phyloP scores from a whole-genome alignment of 2,797 vertebrate species.

The Danio jaintianensis region DNA sequence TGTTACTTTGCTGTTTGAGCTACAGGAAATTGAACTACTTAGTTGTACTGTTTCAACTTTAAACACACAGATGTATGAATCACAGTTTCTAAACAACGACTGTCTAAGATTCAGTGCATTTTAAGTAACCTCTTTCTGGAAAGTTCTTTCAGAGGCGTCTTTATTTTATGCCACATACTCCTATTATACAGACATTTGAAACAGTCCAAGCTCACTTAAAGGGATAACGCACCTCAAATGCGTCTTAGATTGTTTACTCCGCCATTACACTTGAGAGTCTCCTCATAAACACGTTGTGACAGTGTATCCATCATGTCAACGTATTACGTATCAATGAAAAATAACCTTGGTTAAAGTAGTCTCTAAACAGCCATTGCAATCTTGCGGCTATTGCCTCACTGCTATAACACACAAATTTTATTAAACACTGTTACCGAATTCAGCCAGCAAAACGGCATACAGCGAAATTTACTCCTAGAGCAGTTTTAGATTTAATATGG shows the following conservation, averaged over 20 bases:
- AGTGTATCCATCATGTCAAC: slow-evolving; percentile 64
- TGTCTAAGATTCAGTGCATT: background rate
- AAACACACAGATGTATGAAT: background rate
- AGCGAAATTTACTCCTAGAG: slow-evolving; percentile 43
- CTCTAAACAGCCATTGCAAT: slow-evolving; percentile 63
- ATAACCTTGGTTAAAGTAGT: slow-evolving; percentile 64
- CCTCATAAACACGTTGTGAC: slow-evolving; percentile 63
- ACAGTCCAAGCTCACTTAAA: background rate
- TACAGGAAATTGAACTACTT: background rate
- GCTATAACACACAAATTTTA: slow-evolving; percentile 42
- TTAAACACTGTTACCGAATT: slow-evolving; percentile 56
- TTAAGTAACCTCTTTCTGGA: background rate
- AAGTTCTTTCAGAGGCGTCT: background rate
- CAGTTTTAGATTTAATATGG: slow-evolving; percentile 37
- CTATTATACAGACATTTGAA: slow-evolving; percentile 1
- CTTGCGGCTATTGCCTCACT: slow-evolving; percentile 54
- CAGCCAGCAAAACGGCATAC: slow-evolving; percentile 54
- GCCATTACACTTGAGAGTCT: slow-evolving; percentile 56
- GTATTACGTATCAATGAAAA: slow-evolving; percentile 64
- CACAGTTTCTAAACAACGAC: background rate
- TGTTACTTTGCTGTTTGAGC: background rate
- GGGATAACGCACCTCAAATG: slow-evolving; percentile 26
- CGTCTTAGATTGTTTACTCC: slow-evolving; percentile 30
- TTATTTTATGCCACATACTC: slow-evolving; percentile 5
- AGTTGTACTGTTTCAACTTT: background rate